These are phyloP conservation scores for Drosophila anomalata DNA, from an alignment of 2,888 invertebrate species.

Conservation along the genomic window DNA sequence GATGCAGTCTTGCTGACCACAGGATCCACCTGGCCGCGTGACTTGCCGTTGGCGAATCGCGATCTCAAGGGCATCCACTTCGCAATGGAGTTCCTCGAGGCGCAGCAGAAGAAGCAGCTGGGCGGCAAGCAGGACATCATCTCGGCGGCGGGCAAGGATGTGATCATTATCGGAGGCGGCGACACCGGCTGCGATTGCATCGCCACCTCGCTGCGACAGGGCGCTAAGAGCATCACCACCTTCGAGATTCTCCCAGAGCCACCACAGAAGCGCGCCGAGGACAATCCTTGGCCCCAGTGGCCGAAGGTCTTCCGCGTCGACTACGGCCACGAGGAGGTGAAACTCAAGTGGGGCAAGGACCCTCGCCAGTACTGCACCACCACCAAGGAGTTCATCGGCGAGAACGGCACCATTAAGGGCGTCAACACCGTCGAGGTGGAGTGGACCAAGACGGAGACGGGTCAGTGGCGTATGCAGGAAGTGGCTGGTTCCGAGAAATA, in stretches of 20 bases:
- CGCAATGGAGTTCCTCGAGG: slow-evolving; percentile 98
- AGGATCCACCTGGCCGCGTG: slow-evolving; percentile 98
- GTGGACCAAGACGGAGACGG: slow-evolving; percentile 96
- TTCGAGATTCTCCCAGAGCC: slow-evolving; percentile 99
- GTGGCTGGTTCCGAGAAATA: slow-evolving; percentile 90
- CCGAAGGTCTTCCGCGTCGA: slow-evolving; percentile 98
- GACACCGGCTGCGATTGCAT: slow-evolving; percentile 99
- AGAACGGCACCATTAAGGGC: slow-evolving; percentile 94
- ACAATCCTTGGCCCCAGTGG: slow-evolving; percentile 99
- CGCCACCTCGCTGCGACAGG: slow-evolving; percentile 97
- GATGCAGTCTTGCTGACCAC: slow-evolving; percentile 95
- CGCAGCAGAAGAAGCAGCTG: slow-evolving; percentile 97
- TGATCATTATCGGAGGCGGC: slow-evolving; percentile 94
- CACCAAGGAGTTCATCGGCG: slow-evolving; percentile 97
- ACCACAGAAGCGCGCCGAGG: slow-evolving; percentile 89
- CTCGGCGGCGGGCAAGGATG: slow-evolving; percentile 96
- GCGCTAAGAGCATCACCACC: slow-evolving; percentile 93
- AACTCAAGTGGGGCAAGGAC: slow-evolving; percentile 95
- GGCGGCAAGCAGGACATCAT: slow-evolving; percentile 87
- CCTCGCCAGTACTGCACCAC: slow-evolving; percentile 96
- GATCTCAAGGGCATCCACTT: slow-evolving; percentile 97
- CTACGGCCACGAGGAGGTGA: slow-evolving; percentile 99
- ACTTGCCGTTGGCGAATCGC: slow-evolving; percentile 93
- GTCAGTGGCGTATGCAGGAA: slow-evolving; percentile 97
- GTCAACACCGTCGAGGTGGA: slow-evolving; percentile 95